A percentile compares a stretch with the other conserved stretches of the same genome.
phyloP scores from a whole-genome alignment of 2,888 invertebrate genomes.

The Venusia cambrica region DNA sequence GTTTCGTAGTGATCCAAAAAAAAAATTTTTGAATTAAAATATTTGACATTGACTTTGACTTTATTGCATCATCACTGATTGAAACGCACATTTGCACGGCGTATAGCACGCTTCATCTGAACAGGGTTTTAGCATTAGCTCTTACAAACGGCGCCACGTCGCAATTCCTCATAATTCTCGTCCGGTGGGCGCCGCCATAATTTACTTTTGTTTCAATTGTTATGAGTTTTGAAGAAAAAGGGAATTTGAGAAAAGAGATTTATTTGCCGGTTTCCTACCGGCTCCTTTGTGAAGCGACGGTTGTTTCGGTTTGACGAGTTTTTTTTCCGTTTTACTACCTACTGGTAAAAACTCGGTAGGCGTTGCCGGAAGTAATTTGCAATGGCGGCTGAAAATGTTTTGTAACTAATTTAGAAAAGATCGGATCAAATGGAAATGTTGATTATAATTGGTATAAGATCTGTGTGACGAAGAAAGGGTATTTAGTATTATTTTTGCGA shows the following conservation, averaged over 20 bases:
- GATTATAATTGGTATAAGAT: too few relatives aligned
- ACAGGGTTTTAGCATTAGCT: conserved; percentile 20
- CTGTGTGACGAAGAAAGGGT: too few relatives aligned
- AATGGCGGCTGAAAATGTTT: too few relatives aligned
- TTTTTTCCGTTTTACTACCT: conserved; percentile 33
- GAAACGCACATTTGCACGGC: too few relatives aligned
- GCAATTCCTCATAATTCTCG: conserved; percentile 67
- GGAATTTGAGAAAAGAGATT: conserved; percentile 43
- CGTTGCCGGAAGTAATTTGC: conserved; percentile 1
- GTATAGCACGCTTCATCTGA: too few relatives aligned
- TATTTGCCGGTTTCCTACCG: conserved; percentile 51
- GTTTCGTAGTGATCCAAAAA: too few relatives aligned
- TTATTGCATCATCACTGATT: too few relatives aligned
- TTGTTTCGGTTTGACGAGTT: conserved; percentile 43
- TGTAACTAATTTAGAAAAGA: too few relatives aligned
- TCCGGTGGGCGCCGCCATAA: conserved; percentile 52
- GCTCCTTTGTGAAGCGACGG: conserved; percentile 41
- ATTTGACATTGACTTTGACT: too few relatives aligned
- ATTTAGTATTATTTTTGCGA: too few relatives aligned
- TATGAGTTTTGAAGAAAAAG: conserved; percentile 53
- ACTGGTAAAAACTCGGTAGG: conserved; percentile 33
- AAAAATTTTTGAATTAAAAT: too few relatives aligned
- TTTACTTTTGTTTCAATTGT: conserved; percentile 79
- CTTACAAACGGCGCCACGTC: conserved; percentile 33
- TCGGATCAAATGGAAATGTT: too few relatives aligned